These are phyloP conservation scores for Telenomus remus DNA, from an alignment of 1,140 invertebrate species.

Conservation along the genomic window DNA sequence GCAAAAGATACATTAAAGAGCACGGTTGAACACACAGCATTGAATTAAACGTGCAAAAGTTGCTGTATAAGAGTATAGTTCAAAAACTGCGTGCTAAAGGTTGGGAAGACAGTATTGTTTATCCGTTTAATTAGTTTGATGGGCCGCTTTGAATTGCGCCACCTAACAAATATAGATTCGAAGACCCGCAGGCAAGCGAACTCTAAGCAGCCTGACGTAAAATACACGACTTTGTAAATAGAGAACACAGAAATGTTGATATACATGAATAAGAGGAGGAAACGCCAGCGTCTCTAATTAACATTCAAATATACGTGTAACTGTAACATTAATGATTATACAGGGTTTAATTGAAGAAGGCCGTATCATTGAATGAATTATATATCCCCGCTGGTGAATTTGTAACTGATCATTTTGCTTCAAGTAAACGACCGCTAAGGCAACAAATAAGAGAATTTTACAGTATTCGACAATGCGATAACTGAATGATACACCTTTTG, in stretches of 20 bases:
- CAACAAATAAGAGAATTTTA: slow-evolving; percentile 25
- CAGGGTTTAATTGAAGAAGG: slow-evolving; percentile 56
- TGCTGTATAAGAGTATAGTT: too few relatives aligned
- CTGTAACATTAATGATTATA: slow-evolving; percentile 57
- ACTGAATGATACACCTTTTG: slow-evolving; percentile 8
- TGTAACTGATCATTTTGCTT: slow-evolving; percentile 41
- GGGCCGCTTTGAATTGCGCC: slow-evolving; percentile 43
- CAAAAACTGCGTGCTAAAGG: slow-evolving; percentile 43
- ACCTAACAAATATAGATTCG: slow-evolving; percentile 50
- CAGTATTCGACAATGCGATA: slow-evolving; percentile 14
- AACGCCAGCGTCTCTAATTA: slow-evolving; percentile 52
- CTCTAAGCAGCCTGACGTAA: slow-evolving; percentile 34
- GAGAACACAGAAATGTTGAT: slow-evolving; percentile 50
- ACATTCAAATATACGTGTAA: slow-evolving; percentile 53
- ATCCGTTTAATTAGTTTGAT: slow-evolving; percentile 55
- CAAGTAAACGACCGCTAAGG: slow-evolving; percentile 24
- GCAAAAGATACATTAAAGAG: too few relatives aligned
- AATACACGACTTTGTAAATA: slow-evolving; percentile 57
- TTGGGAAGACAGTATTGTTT: slow-evolving; percentile 39
- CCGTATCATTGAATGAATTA: slow-evolving; percentile 51
- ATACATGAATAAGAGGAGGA: slow-evolving; percentile 39
- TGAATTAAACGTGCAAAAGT: too few relatives aligned
- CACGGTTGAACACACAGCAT: too few relatives aligned
- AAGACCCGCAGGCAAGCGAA: slow-evolving; percentile 41
- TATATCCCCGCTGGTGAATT: slow-evolving; percentile 31